These are phyloP conservation scores for Drosophila kepulauana DNA, from an alignment of 1,140 invertebrate genomes.

Conservation along the genomic window DNA sequence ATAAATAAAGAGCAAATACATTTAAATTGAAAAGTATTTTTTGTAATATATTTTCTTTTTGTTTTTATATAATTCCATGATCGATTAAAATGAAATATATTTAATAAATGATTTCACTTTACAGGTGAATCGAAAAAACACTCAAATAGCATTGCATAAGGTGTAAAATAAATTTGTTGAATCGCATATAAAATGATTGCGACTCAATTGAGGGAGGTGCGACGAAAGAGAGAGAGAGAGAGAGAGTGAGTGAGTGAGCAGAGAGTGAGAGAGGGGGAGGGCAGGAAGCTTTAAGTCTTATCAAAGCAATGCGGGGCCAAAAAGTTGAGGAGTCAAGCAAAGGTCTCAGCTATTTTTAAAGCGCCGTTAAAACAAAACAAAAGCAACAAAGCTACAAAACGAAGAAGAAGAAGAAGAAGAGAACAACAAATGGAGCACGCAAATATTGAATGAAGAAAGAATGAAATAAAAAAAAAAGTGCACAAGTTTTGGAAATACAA, in stretches of 20 bases:
- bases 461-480: constrained; percentile 11
- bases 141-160: background rate
- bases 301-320: constrained; percentile 46
- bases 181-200: constrained; percentile 6
- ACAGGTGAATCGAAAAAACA: background rate
- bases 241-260: background rate
- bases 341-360: constrained; percentile 72
- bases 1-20: too few relatives aligned
- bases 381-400: background rate
- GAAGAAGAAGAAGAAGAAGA: too few relatives aligned
- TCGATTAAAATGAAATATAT: too few relatives aligned
- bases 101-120: too few relatives aligned
- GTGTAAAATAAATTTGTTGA: background rate
- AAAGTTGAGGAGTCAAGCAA: constrained; percentile 60
- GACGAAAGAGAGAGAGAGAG: background rate
- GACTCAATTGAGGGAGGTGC: background rate
- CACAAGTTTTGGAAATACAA: constrained; percentile 45
- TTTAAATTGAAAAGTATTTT: too few relatives aligned
- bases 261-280: background rate
- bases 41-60: too few relatives aligned
- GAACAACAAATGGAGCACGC: constrained; percentile 40
- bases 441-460: constrained; percentile 52
- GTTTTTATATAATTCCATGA: too few relatives aligned
- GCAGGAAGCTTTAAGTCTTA: constrained; percentile 35
- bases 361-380: constrained; percentile 26